Conservation (phyloP, 2,888 invertebrate species). For the Pristionchus maxplancki region DNA sequence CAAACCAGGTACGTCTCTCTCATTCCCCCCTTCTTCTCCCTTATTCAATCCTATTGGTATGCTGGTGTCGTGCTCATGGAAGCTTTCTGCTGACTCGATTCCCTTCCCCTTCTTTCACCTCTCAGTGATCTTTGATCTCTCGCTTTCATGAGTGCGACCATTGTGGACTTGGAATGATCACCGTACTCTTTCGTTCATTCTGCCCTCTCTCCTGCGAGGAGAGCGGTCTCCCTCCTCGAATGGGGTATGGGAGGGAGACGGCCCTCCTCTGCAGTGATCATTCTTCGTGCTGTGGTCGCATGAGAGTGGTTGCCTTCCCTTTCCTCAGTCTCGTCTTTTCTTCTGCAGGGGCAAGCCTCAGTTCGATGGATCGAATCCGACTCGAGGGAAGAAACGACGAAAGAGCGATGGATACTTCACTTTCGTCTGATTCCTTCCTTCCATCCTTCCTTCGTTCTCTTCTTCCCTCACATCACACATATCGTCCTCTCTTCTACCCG, state of each 20-base stretch:
- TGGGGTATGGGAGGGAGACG: background rate
- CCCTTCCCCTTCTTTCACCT: background rate
- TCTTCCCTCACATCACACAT: background rate
- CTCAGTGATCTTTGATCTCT: conserved; percentile 3
- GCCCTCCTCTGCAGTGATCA: conserved; percentile 5
- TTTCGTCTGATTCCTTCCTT: conserved; percentile 70
- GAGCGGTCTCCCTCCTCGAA: background rate
- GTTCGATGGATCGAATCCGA: conserved; percentile 76
- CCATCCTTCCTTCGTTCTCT: background rate
- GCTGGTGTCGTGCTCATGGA: conserved; percentile 38
- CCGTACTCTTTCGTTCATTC: conserved; percentile 27
- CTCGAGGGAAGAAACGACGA: conserved; percentile 76
- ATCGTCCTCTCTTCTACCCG: conserved; percentile 25
- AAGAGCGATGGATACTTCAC: conserved; percentile 78
- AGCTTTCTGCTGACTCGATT: background rate
- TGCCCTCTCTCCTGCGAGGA: background rate
- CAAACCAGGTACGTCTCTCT: conserved; percentile 72
- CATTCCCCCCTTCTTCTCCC: background rate
- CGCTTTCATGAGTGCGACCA: conserved; percentile 43
- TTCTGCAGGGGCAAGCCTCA: conserved; percentile 75
- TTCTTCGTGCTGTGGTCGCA: conserved; percentile 47
- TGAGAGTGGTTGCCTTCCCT: conserved; percentile 44
- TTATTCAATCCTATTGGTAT: conserved; percentile 3
- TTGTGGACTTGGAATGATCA: conserved; percentile 35
- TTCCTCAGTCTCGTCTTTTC: conserved; percentile 45